phyloP scores from a whole-genome alignment of 2,888 invertebrate species.

The Acanthopleura granulata region DNA sequence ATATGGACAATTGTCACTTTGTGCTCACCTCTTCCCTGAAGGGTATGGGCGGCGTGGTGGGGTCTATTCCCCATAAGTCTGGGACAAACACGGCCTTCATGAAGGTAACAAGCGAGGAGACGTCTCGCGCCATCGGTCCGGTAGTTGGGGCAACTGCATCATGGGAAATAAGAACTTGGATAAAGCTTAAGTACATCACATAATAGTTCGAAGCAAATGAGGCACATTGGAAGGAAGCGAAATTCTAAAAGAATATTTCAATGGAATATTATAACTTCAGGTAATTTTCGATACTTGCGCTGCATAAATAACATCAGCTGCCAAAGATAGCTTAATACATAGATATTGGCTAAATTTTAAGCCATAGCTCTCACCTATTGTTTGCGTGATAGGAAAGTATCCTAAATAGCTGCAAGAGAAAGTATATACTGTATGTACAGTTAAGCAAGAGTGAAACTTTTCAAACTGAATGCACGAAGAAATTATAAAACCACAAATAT shows the following conservation, averaged over 20 bases:
- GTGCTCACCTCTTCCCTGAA: constrained; percentile 22
- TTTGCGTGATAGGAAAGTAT: neutral
- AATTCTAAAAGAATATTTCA: too few species aligned
- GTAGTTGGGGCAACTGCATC: constrained; percentile 25
- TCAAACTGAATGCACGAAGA: too few species aligned
- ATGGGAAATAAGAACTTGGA: neutral
- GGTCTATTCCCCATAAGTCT: constrained; percentile 22
- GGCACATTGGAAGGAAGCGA: too few species aligned
- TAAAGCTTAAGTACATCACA: too few species aligned
- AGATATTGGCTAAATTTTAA: too few species aligned
- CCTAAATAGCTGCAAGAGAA: constrained; percentile 7
- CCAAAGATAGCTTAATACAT: too few species aligned
- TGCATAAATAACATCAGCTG: too few species aligned
- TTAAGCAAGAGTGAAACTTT: too few species aligned
- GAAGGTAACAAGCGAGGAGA: constrained; percentile 31
- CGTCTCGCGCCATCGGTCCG: constrained; percentile 49
- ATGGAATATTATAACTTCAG: too few species aligned
- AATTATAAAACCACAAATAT: too few species aligned
- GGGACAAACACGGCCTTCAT: constrained; percentile 25
- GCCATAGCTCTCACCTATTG: neutral
- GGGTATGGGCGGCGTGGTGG: constrained; percentile 20
- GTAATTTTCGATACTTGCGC: too few species aligned
- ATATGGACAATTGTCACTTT: neutral
- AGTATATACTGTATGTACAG: neutral
- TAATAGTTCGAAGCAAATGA: too few species aligned